Evolutionary conservation across 2,888 invertebrate genomes (phyloP), one percentile per base, ranked within the genome.

Genomic region (Orthosia cruda): DNA sequence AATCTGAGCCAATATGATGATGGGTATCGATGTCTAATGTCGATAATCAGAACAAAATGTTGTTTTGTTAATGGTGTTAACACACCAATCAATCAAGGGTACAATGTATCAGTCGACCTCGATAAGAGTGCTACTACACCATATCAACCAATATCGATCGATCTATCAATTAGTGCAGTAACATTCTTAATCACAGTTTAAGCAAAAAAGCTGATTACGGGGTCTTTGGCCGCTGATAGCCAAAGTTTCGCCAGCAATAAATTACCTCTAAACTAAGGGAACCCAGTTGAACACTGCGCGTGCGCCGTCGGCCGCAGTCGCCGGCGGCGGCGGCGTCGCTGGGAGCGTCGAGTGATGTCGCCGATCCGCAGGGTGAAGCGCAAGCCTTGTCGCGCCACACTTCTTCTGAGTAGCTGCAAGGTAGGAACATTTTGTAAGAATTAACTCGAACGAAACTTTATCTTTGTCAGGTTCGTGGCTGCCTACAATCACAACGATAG

Each of bases 391-490:
- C 95, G 54, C 95, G 95, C 94, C 94, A 95, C 77, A 95, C 95
- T 67, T 96, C 96, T 77, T 96, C 96, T 0, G 96, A 96, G 76
- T 96, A 96, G 80, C 96, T 96, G 89, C 40, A 72, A 40, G 1
- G 7, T 40, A 40, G 9, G 40, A 40, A 40, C 40, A 40, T 40
- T 40, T 32, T 32, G 5, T 32, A 32, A 32, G 7, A 32, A 32
- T 32, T 7, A 32, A 32, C 5, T 26, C 26, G 26, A 26, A 26
- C 4, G 1, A 26, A 26, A 26, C 26, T 26, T 26, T 26, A 26
- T 26, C 26, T 26, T 26, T 32, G 32, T 32, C 32, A 32, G 32
- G 32, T 32, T 32, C 32, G 32, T 5, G 32, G 32, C 32, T 32
- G 32, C 32, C 32, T 32, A 32, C 7, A 32, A 32, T 32, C 5